Evolutionary conservation across 1,140 invertebrate species (phyloP), one percentile per base, ranked within the genome.

Genomic region (Macrosteles quadrilineatus): DNA sequence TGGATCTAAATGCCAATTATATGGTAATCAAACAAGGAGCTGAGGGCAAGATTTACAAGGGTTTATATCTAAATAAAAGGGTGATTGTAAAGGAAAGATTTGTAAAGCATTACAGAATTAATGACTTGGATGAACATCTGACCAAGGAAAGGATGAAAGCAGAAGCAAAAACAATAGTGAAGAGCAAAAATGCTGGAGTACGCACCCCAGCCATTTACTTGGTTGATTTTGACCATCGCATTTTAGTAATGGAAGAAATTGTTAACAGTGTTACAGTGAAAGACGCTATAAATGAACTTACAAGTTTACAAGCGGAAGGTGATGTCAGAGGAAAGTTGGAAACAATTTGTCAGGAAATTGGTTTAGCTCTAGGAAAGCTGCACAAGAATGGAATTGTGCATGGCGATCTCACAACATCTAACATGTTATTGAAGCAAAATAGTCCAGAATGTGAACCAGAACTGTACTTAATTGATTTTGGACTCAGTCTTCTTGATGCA

Each of bases 391-490:
- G 93, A 76, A 90, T 99, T n/a, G 92, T 99, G 73, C 98, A 99
- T 81, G 97, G 98, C 0, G 98, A 99, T 84, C 83, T 99, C 59
- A 99, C 98, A 0, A 98, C 97, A 0, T 99, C 97, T 0, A 99
- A 99, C 79, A 91, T 99, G 77, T 79, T 94, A 36, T 74, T 89
- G 25, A 68, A 64, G 25, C 14, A 78, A 75, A 9, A 57, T 27
- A 23, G 65, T 17, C n/a, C n/a, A n/a, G n/a, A n/a, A n/a, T n/a
- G n/a, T n/a, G 50, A n/a, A 6, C 4, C 19, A 21, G 36, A 71
- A 47, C 31, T 92, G 30, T 82, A 86, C 3, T 81, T 97, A 55
- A 98, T 98, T 76, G 97, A 99, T 81, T 98, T 99, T 87, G 97
- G 97, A 4, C 80, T 99, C 40, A 92, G 95, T 36, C 87, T 88